These are phyloP conservation scores for Lampris incognitus DNA, from an alignment of 2,113 vertebrate species.

Conservation along the genomic window DNA sequence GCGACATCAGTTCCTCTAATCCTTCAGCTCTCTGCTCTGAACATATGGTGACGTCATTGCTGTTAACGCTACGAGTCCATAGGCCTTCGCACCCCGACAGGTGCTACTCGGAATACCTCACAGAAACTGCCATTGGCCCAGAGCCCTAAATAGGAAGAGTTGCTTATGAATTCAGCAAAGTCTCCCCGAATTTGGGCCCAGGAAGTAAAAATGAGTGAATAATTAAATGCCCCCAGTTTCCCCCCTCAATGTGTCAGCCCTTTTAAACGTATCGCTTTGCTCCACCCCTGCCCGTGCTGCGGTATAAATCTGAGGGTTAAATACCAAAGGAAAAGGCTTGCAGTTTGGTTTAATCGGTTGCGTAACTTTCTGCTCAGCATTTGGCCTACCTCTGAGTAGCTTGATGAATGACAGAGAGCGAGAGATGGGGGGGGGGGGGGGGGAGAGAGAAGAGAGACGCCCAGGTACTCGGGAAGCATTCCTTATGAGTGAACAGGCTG, in stretches of 20 bases:
- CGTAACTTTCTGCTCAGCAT: slow-evolving; percentile 35
- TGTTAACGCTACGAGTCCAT: slow-evolving; percentile 3
- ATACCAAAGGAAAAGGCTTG: slow-evolving; percentile 24
- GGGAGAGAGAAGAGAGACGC: slow-evolving; percentile 29
- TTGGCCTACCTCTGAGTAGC: not conserved
- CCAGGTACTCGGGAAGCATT: slow-evolving; percentile 63
- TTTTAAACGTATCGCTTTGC: not conserved
- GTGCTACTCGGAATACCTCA: not conserved
- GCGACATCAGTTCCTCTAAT: slow-evolving; percentile 22
- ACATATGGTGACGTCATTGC: slow-evolving; percentile 27
- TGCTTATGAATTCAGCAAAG: not conserved
- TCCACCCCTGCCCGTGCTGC: slow-evolving; percentile 1
- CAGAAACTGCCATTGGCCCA: not conserved
- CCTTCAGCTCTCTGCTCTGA: slow-evolving; percentile 5
- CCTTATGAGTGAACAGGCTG: slow-evolving; percentile 33
- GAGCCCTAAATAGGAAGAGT: not conserved
- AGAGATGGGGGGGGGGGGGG: not conserved
- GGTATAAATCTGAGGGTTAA: slow-evolving; percentile 35
- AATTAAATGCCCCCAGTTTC: not conserved
- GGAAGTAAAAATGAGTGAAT: not conserved
- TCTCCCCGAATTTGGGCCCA: not conserved
- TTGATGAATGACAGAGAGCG: slow-evolving; percentile 41
- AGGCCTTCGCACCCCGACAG: slow-evolving; percentile 23
- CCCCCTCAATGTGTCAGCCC: not conserved
- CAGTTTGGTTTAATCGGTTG: slow-evolving; percentile 23